Base-by-base conservation (phyloP, 2,113 vertebrate genomes). In the Gorsachius goisagi region DNA sequence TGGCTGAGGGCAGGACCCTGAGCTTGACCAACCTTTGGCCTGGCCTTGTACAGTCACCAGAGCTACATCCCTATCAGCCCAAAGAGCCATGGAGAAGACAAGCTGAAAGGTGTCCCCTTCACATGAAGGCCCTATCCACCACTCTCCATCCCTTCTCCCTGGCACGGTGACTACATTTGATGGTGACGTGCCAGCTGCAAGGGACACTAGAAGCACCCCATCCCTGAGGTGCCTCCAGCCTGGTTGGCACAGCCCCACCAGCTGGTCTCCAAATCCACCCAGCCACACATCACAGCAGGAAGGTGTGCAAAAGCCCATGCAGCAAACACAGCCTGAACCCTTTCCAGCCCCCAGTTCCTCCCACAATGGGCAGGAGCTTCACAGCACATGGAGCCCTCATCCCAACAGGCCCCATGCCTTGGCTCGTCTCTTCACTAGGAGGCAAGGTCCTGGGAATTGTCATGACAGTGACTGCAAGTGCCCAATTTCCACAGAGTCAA, bases 401-500 rank as follows among this genome's bases (percentile, higher is more conserved):
- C 58, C n/a, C n/a, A 60, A n/a, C 3, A 4, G 6, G 8, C 6
- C 8, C 5, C 2, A 9, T 8, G 18, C 68, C 21, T 18, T 49
- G 26, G 13, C 23, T 39, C 49, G 59, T 53, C n/a, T 47, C 47
- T 18, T 39, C 35, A 15, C 53, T 3, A 52, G 28, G 28, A 73
- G n/a, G 20, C 3, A 0, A 13, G 32, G 4, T 53, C 23, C n/a
- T 15, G 56, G 28, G 18, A 53, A 32, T 18, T 13, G 55, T 12
- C 14, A 3, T 1, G 6, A 20, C 0, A 2, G 30, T 26, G n/a
- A 9, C 52, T 27, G 23, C 5, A 32, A 50, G 37, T 3, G 23
- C 21, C 10, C 60, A 3, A 0, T 7, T 60, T 35, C 47, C 6
- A 12, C 18, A 37, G 56, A 35, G 14, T 5, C 64, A 69, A 64